Evolutionary conservation across 2,113 vertebrate species (phyloP).

Genomic region (Archocentrus centrarchus): DNA sequence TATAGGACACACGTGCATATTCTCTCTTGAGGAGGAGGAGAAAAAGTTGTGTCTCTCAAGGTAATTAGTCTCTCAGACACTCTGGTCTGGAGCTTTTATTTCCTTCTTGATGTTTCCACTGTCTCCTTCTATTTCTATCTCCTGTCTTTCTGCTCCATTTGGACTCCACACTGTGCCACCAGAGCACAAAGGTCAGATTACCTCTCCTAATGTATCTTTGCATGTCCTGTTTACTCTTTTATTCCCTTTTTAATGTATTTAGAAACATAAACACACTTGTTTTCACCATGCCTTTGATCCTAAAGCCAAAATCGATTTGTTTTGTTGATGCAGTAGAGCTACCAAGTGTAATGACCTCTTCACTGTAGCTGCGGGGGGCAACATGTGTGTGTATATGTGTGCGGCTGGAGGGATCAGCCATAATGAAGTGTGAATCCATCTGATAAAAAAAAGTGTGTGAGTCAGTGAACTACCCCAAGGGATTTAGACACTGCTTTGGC

Average conservation of each 20-base stretch:
- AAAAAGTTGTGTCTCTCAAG: constrained; percentile 54
- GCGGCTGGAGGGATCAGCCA: constrained; percentile 12
- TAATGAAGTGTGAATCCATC: constrained; percentile 34
- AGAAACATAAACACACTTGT: not conserved
- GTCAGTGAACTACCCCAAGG: not conserved
- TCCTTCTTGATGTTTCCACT: not conserved
- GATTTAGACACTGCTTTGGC: constrained; percentile 4
- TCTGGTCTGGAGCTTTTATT: constrained; percentile 34
- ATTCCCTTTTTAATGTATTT: not conserved
- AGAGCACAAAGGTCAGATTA: constrained; percentile 23
- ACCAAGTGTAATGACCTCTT: constrained; percentile 39
- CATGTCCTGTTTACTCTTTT: not conserved
- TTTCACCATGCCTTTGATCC: constrained; percentile 2
- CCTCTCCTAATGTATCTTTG: not conserved
- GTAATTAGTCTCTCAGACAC: constrained; percentile 61
- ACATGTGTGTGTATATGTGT: constrained; percentile 9
- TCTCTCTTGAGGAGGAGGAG: constrained; percentile 19
- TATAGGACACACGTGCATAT: constrained; percentile 3
- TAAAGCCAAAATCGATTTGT: constrained; percentile 47
- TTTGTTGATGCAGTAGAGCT: not conserved
- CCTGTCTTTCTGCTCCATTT: not conserved
- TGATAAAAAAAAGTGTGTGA: constrained; percentile 7
- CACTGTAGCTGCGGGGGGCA: not conserved
- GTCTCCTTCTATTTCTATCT: not conserved
- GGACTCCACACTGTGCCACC: not conserved